A percentile compares a stretch with the other conserved stretches of the same genome.
phyloP scores from a whole-genome alignment of 2,888 invertebrate species.

The Hanleya hanleyi region DNA sequence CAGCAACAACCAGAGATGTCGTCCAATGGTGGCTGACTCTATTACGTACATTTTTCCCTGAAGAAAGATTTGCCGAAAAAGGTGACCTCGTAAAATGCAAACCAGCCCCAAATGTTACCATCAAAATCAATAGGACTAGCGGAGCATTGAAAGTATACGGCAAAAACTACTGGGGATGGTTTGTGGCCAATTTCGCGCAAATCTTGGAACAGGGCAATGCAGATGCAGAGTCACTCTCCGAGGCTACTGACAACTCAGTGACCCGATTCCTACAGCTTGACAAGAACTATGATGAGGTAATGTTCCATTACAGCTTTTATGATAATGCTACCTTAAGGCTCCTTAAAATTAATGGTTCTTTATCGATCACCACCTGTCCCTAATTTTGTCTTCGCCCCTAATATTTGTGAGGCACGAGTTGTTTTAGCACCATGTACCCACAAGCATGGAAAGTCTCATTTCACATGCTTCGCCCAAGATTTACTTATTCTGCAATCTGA shows the following conservation, averaged over 20 bases:
- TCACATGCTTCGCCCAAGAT: too few species aligned
- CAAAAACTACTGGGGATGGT: slow-evolving; percentile 64
- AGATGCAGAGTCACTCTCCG: slow-evolving; percentile 54
- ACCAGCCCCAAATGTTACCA: slow-evolving; percentile 52
- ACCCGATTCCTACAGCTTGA: slow-evolving; percentile 62
- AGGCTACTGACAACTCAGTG: slow-evolving; percentile 59
- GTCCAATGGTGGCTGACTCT: slow-evolving; percentile 61
- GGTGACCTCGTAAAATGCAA: slow-evolving; percentile 59
- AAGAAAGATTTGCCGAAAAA: slow-evolving; percentile 43
- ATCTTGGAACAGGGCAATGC: slow-evolving; percentile 63
- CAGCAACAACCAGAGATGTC: slow-evolving; percentile 48
- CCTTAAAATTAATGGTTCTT: too few species aligned
- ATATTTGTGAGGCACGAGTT: not conserved
- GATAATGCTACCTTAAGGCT: not conserved
- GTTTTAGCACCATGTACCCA: too few species aligned
- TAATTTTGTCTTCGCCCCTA: too few species aligned
- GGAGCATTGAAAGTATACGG: slow-evolving; percentile 60
- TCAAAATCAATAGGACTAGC: slow-evolving; percentile 61
- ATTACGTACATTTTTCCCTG: slow-evolving; percentile 33
- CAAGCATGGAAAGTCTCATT: too few species aligned
- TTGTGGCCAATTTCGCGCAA: slow-evolving; percentile 61
- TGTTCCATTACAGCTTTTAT: not conserved
- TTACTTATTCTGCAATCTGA: too few species aligned
- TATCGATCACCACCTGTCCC: not conserved
- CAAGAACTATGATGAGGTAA: slow-evolving; percentile 66